Base-by-base conservation (phyloP, 2,797 vertebrate species). In the Coluber constrictor region DNA sequence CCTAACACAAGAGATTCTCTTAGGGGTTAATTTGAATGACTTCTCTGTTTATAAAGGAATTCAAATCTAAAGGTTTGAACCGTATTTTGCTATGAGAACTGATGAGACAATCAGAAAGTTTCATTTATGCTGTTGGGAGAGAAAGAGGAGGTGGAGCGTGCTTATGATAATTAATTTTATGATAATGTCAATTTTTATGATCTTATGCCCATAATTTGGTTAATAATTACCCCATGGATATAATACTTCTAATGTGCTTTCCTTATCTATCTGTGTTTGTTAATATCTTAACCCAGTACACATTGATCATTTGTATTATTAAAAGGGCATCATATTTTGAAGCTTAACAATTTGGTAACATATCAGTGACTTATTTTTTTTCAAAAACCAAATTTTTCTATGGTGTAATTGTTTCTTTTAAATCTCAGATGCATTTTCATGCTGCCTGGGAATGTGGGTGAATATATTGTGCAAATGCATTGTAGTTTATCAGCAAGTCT, bases 361-460 rank as follows among this genome's bases (percentile, higher is more conserved):
- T 83, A 12, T 60, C 15, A 55, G 32, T 90, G 55, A 10, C 60
- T 60, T 88, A 6, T 32, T 20, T 70, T 27, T 90, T 47, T 88
- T 3, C 18, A 25, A 8, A 57, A 86, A 83, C 11, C 23, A 87
- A n/a, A 60, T 23, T 54, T 87, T 56, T 90, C 37, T 51, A 18
- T 83, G 29, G n/a, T 54, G 83, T n/a, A 29, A 12, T 32, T 3
- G 5, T 47, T 27, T 0, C 54, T 25, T 54, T 86, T 91, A 0
- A 25, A 2, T 89, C 88, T 94, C 29, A 55, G n/a, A 56, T 92
- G 12, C 16, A 7, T 25, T 32, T 43, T n/a, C 90, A 61, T 60
- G 83, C 8, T 63, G 88, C 55, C 23, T 92, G 89, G 86, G 7
- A 57, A 0, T 3, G 57, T 90, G 56, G 5, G 23, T 88, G 92